Percentiles rank a stretch among this genome's conserved stretches.
phyloP scores from a whole-genome alignment of 2,888 invertebrate genomes.

The Halictus ligatus region DNA sequence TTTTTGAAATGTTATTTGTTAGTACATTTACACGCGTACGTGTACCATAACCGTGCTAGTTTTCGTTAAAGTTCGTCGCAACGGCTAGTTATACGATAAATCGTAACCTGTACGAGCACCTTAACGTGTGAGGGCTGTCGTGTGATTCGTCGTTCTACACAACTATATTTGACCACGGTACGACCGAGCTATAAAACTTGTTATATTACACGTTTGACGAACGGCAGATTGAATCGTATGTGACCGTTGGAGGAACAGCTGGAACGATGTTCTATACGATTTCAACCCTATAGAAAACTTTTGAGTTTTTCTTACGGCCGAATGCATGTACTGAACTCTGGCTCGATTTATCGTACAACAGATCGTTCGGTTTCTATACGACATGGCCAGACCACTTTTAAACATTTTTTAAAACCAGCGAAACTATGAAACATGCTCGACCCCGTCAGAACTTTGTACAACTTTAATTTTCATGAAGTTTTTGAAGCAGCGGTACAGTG shows the following conservation, averaged over 20 bases:
- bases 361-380: not conserved
- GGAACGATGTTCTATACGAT: slow-evolving; percentile 14
- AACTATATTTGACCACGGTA: not conserved
- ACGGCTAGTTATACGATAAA: slow-evolving; percentile 1
- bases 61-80: not conserved
- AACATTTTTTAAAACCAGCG: not conserved
- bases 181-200: slow-evolving; percentile 11
- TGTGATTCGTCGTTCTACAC: not conserved
- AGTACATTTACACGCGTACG: not conserved
- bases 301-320: slow-evolving; percentile 3
- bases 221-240: slow-evolving; percentile 10
- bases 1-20: not conserved
- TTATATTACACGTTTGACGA: slow-evolving; percentile 13
- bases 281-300: slow-evolving; percentile 4
- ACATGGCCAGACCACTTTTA: not conserved
- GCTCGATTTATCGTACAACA: not conserved
- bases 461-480: not conserved
- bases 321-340: not conserved
- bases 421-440: not conserved
- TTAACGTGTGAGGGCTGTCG: not conserved
- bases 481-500: not conserved
- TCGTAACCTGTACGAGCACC: not conserved
- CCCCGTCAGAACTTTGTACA: not conserved
- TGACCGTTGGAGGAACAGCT: not conserved
- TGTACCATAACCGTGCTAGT: not conserved